Evolutionary conservation across 2,797 vertebrate species (phyloP).

Genomic region (Odontamblyopus rebecca): DNA sequence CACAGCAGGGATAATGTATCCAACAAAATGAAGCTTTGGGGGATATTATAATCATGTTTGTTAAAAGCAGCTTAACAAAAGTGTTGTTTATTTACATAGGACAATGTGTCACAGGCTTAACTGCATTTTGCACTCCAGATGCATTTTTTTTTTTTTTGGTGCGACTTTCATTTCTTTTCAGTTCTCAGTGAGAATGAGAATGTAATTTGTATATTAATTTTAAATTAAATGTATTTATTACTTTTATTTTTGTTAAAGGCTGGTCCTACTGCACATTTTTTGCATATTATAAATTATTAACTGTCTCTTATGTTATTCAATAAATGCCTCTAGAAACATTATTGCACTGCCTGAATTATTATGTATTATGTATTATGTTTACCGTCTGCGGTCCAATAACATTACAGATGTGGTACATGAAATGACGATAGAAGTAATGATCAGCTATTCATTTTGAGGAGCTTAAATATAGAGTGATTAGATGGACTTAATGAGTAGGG

Average conservation of each 20-base stretch:
- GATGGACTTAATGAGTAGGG: too few relatives aligned
- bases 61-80: not conserved
- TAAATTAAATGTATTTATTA: slow-evolving; percentile 15
- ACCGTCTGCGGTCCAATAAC: too few relatives aligned
- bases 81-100: slow-evolving; percentile 1
- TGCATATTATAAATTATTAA: not conserved
- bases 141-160: not conserved
- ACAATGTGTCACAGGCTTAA: not conserved
- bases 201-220: not conserved
- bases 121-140: not conserved
- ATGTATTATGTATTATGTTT: too few relatives aligned
- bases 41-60: not conserved
- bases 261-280: slow-evolving; percentile 26
- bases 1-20: slow-evolving; percentile 64
- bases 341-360: not conserved
- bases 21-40: slow-evolving; percentile 59
- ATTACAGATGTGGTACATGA: too few relatives aligned
- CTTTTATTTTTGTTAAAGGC: slow-evolving; percentile 21
- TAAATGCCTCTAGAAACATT: not conserved
- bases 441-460: too few relatives aligned
- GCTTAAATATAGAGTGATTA: too few relatives aligned
- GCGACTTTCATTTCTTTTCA: slow-evolving; percentile 4
- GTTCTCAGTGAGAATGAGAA: not conserved
- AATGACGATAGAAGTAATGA: too few relatives aligned
- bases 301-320: not conserved